A percentile compares a stretch with the other conserved stretches of the same genome.
These are phyloP conservation scores for Serripes groenlandicus DNA, from an alignment of 2,888 invertebrate genomes.

Conservation along the genomic window DNA sequence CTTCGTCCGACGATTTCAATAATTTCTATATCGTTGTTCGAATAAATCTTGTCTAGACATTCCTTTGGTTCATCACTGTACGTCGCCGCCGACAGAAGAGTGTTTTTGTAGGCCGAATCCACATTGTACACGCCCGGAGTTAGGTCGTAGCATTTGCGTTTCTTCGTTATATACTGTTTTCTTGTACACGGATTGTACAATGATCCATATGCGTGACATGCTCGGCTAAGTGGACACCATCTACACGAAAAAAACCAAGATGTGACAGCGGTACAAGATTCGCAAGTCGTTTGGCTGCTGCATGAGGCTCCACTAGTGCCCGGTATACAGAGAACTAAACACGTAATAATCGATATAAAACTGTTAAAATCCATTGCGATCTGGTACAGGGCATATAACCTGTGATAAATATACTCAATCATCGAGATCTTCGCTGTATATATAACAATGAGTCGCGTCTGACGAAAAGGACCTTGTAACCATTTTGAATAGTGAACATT, in stretches of 20 bases:
- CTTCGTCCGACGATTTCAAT: not conserved
- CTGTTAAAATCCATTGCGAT: too few species aligned
- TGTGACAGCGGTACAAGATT: not conserved
- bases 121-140: conserved; percentile 10
- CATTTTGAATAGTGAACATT: too few species aligned
- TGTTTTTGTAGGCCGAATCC: not conserved
- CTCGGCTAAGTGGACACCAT: conserved; percentile 9
- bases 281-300: not conserved
- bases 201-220: conserved; percentile 13
- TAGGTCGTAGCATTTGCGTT: conserved; percentile 7
- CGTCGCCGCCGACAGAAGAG: conserved; percentile 28
- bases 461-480: too few species aligned
- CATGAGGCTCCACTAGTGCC: not conserved
- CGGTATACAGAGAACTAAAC: too few species aligned
- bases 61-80: conserved; percentile 13
- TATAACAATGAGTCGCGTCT: too few species aligned
- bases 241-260: conserved; percentile 6
- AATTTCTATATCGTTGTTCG: not conserved
- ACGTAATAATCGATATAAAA: too few species aligned
- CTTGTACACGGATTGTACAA: conserved; percentile 2
- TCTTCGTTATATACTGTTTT: not conserved
- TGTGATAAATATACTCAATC: too few species aligned
- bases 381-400: too few species aligned
- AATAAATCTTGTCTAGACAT: conserved; percentile 19
- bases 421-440: too few species aligned